Conservation (phyloP, 2,888 invertebrate species). For the Pelosia muscerda region DNA sequence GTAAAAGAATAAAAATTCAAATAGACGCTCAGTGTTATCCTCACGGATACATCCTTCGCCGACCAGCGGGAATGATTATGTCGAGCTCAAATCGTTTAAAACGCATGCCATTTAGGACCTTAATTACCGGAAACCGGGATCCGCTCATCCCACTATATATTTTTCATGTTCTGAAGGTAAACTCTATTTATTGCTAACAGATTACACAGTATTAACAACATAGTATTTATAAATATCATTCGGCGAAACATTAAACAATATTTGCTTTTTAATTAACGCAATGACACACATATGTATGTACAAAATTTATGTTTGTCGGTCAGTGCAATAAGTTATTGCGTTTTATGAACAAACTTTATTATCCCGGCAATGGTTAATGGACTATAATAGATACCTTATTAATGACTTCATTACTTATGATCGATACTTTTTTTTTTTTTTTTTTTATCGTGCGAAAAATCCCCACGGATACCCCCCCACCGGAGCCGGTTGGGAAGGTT, state of each 20-base stretch:
- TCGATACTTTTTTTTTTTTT: too few species aligned
- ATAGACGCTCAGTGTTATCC: too few species aligned
- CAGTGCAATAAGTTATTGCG: constrained; percentile 23
- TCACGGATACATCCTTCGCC: too few species aligned
- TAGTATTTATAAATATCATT: constrained; percentile 10
- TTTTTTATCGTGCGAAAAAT: too few species aligned
- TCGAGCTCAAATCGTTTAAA: too few species aligned
- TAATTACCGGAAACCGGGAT: too few species aligned
- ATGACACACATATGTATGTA: constrained; percentile 7
- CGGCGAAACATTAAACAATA: constrained; percentile 12
- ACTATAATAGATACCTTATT: constrained; percentile 2
- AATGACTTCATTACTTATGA: constrained; percentile 11
- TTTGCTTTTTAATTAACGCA: constrained; percentile 11
- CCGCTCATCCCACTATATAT: background rate
- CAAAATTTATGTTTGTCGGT: constrained; percentile 2
- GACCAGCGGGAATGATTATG: too few species aligned
- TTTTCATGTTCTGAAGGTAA: background rate
- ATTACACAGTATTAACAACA: constrained; percentile 7
- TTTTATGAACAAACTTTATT: constrained; percentile 5
- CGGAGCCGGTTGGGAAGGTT: too few species aligned
- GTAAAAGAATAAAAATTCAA: too few species aligned
- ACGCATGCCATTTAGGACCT: too few species aligned
- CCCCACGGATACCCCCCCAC: too few species aligned
- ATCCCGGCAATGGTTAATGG: background rate
- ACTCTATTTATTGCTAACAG: background rate